Evolutionary conservation across 2,113 vertebrate genomes (phyloP), one percentile per base, ranked within the genome.

Genomic region (Hemiprocne comata): DNA sequence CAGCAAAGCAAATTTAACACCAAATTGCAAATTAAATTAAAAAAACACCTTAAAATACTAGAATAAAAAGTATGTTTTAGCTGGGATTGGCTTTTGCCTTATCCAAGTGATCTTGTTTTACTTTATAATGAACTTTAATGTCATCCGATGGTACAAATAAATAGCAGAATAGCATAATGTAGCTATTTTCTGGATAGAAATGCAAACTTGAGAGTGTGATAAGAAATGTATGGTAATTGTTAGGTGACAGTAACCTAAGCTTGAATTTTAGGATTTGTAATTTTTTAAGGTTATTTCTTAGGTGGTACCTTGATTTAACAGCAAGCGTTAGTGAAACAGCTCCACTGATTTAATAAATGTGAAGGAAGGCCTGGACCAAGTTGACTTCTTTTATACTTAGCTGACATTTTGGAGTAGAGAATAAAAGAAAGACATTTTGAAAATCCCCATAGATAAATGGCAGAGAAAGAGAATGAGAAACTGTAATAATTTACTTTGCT

Each of bases 21-120:
- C 60, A 76, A 53, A 87, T 60, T 71, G 9, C 51, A 74, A 94
- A 77, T 51, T 69, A 90, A 94, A 57, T 62, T 90, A 28, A 50
- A 91, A 87, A 50, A 4, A 3, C 12, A 34, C 3, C 33, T 17
- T 73, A 89, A 95, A 93, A 85, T 65, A 69, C 31, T 62, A 46
- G 26, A 40, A 70, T 75, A 60, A 82, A 74, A 72, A 71, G 7
- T 36, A 53, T 8, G 1, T 19, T 85, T 93, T 90, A 31, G 73
- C 31, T 79, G 65, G 9, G n/a, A 90, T 95, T 97, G 62, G 62
- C 36, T 88, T 95, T 97, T 92, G 25, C 11, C 36, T 87, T 83
- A 89, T 87, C 70, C 86, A 79, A 95, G 75, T 85, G 69, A 85
- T 96, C 94, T 90, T 96, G 76, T 64, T 92, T 91, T 83, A 82